A percentile compares a stretch with the other conserved stretches of the same genome.
Evolutionary conservation across 2,797 vertebrate genomes (phyloP).

Genomic region (Argentina silus): DNA sequence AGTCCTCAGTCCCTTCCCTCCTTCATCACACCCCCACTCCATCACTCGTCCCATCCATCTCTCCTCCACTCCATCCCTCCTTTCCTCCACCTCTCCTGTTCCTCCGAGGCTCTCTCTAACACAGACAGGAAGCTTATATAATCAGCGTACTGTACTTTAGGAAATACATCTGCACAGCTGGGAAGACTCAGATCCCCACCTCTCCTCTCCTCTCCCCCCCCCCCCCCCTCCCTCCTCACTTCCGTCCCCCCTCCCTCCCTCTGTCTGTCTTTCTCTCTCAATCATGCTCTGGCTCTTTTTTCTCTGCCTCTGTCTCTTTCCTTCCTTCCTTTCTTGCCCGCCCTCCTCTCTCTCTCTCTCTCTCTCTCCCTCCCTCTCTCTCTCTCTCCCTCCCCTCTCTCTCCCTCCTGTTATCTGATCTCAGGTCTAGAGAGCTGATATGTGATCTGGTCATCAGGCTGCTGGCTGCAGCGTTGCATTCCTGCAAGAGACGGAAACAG

Average conservation of each 20-base stretch:
- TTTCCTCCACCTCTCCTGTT: background rate
- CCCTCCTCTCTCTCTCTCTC: background rate
- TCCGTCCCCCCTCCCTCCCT: conserved; percentile 6
- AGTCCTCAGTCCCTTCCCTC: background rate
- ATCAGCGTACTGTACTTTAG: background rate
- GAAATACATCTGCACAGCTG: conserved; percentile 1
- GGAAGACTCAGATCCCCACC: background rate
- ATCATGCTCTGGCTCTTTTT: conserved; percentile 13
- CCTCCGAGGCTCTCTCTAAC: background rate
- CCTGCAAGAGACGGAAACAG: conserved; percentile 13
- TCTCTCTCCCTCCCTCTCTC: background rate
- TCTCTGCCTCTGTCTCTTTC: conserved; percentile 23
- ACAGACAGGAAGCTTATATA: conserved; percentile 1
- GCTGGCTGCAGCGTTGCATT: conserved; percentile 37
- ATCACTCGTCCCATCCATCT: conserved; percentile 1
- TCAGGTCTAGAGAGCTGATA: conserved; percentile 33
- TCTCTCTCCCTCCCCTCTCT: background rate
- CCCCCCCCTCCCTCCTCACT: conserved; percentile 6
- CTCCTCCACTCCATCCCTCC: background rate
- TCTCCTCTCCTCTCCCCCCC: background rate
- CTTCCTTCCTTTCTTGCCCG: conserved; percentile 20
- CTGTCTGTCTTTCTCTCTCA: conserved; percentile 3
- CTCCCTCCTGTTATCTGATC: conserved; percentile 28
- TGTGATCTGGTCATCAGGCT: conserved; percentile 45
- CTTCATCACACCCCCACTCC: background rate